These are phyloP conservation scores for Pachyrhynchus sulphureomaculatus DNA, from an alignment of 1,140 invertebrate genomes.

Conservation along the genomic window DNA sequence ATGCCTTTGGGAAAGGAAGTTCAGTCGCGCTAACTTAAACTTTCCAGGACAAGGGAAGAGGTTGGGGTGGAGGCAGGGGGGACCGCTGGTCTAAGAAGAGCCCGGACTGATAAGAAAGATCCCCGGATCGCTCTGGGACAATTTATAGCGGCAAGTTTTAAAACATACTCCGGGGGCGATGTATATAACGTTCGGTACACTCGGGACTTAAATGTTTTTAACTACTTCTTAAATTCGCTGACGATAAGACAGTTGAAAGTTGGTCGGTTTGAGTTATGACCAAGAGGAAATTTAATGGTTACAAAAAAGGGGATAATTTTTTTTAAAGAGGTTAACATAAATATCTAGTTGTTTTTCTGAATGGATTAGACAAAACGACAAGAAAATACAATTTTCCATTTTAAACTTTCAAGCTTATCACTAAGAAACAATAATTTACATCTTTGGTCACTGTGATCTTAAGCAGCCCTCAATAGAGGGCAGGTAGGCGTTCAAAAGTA, in stretches of 20 bases:
- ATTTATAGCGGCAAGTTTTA: conserved; percentile 54
- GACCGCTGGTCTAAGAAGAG: conserved; percentile 34
- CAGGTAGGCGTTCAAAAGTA: too few species aligned
- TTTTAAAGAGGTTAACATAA: too few species aligned
- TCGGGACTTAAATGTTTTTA: conserved; percentile 45
- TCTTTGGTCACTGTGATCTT: too few species aligned
- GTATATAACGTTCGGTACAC: conserved; percentile 50
- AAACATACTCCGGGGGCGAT: conserved; percentile 50
- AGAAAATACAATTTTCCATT: too few species aligned
- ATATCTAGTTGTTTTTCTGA: too few species aligned
- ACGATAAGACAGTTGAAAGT: conserved; percentile 34
- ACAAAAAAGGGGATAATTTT: neutral
- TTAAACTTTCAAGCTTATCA: too few species aligned
- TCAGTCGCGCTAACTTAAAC: conserved; percentile 11
- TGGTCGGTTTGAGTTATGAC: conserved; percentile 14
- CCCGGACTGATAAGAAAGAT: conserved; percentile 50
- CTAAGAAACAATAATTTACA: too few species aligned
- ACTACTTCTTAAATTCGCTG: conserved; percentile 43
- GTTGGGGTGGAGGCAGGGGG: conserved; percentile 4
- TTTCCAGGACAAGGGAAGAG: conserved; percentile 13
- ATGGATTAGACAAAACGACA: too few species aligned
- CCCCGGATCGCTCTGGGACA: conserved; percentile 52
- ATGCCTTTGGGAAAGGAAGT: conserved; percentile 29
- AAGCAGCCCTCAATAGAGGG: too few species aligned
- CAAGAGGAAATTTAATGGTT: neutral